Evolutionary conservation across 1,140 invertebrate species (phyloP).

Genomic region (Caerostris extrusa): DNA sequence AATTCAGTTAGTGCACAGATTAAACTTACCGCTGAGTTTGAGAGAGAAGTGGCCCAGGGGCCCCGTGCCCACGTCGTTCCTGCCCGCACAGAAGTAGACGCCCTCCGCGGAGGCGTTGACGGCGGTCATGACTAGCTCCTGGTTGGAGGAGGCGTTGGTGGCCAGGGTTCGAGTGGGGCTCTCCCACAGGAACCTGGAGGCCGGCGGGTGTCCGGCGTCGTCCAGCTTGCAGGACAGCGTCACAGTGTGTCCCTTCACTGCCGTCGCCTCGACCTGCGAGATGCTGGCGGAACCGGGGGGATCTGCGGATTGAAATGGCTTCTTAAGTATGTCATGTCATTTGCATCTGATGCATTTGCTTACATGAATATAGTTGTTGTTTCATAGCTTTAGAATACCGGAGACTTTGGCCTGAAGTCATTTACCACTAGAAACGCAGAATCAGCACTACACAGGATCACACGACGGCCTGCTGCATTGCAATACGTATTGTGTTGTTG

Average conservation of each 20-base stretch:
- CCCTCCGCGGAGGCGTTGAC: constrained; percentile 87
- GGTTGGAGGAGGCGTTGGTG: constrained; percentile 24
- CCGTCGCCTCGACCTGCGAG: constrained; percentile 54
- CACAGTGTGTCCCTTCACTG: constrained; percentile 87
- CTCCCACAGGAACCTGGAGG: constrained; percentile 81
- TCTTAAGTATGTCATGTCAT: not conserved
- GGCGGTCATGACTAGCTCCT: constrained; percentile 38
- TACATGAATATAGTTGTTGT: no score
- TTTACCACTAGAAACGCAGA: no score
- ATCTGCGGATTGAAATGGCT: constrained; percentile 81
- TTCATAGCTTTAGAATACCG: no score
- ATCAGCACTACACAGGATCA: no score
- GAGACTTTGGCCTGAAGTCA: no score
- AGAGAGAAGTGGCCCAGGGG: constrained; percentile 87
- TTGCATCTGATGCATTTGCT: no score
- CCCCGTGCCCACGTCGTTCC: constrained; percentile 91
- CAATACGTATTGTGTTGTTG: no score
- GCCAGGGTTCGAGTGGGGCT: constrained; percentile 45
- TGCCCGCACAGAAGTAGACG: constrained; percentile 92
- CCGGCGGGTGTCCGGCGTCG: constrained; percentile 89
- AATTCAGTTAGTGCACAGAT: not conserved
- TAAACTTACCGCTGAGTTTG: constrained; percentile 68
- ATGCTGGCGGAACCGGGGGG: constrained; percentile 85
- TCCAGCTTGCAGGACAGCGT: constrained; percentile 90
- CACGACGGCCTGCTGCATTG: no score